Base-by-base conservation (phyloP, 2,888 invertebrate genomes). In the Stegophylla sp. region DNA sequence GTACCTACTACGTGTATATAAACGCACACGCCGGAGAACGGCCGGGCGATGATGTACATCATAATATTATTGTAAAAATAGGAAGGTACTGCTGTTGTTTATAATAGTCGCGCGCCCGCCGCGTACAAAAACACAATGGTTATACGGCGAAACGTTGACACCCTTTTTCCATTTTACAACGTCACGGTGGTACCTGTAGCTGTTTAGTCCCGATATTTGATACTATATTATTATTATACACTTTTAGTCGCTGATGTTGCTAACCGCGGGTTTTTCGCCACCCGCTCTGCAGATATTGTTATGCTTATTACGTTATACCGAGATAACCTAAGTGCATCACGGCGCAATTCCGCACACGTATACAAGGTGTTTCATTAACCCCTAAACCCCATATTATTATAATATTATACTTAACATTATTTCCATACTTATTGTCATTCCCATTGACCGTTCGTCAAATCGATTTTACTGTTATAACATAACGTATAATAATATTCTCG, bases 141-240 rank as follows among this genome's bases (percentile, higher is more conserved):
- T 51, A 7, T 34, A 23, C 61, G 61, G 43, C 23, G 59, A 61
- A 74, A 74, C 53, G 51, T 64, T 59, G 77, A 67, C 67, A 67
- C 67, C 56, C 67, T 43, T 67, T 77, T 77, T 59, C 45, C 23
- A 43, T 41, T 64, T 51, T 41, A 64, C 41, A 15, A 41, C n/a
- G 75, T 75, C 64, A 75, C 75, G 75, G 75, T 64, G n/a, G n/a
- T n/a, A n/a, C n/a, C n/a, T n/a, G n/a, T 63, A 26, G 23, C 53
- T 64, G 23, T 66, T 75, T 66, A 66, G 51, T 75, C 53, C 51
- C 64, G 64, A 75, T 75, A 64, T 66, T 5, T 34, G 7, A 34
- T 34, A 34, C 34, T 34, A 34, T 34, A 34, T 34, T 34, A 34
- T n/a, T 34, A 34, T 34, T 34, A 34, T 34, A 34, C 34, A n/a